Percentiles rank a stretch among this genome's conserved stretches.
Evolutionary conservation across 1,140 invertebrate species (phyloP).

Genomic region (Carcinoscorpius rotundicauda): DNA sequence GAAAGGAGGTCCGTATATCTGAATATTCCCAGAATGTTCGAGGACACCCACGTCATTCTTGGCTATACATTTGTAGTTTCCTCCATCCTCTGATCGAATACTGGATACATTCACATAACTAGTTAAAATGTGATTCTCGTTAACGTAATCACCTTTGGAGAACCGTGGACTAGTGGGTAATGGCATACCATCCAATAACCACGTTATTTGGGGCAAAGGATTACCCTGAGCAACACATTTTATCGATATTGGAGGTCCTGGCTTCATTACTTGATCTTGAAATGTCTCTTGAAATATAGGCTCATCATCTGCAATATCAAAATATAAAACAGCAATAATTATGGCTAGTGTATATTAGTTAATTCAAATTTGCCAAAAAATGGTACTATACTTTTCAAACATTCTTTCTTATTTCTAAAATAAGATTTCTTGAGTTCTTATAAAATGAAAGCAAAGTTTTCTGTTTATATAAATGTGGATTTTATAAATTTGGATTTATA

Average conservation of each 20-base stretch:
- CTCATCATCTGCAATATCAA: constrained; percentile 53
- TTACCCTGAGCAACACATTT: constrained; percentile 23
- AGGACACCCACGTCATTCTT: constrained; percentile 80
- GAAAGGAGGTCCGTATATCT: constrained; percentile 79
- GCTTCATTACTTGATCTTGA: constrained; percentile 66
- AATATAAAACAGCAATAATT: too few relatives aligned
- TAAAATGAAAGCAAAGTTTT: too few relatives aligned
- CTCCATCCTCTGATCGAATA: constrained; percentile 27
- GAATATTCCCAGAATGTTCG: constrained; percentile 71
- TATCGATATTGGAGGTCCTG: constrained; percentile 48
- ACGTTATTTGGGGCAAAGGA: constrained; percentile 24
- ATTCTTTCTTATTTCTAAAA: too few relatives aligned
- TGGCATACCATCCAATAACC: constrained; percentile 22
- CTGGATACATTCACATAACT: constrained; percentile 36
- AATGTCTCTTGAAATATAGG: constrained; percentile 67
- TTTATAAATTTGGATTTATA: too few relatives aligned
- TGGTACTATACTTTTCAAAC: too few relatives aligned
- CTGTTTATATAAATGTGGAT: too few relatives aligned
- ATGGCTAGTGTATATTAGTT: too few relatives aligned
- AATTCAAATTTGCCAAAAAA: too few relatives aligned
- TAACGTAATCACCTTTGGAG: constrained; percentile 25
- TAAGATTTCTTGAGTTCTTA: too few relatives aligned
- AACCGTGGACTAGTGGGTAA: constrained; percentile 21
- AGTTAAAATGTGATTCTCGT: constrained; percentile 23
- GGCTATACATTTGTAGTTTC: constrained; percentile 56